Evolutionary conservation across 2,797 vertebrate genomes (phyloP).

Genomic region (Semaprochilodus insignis): DNA sequence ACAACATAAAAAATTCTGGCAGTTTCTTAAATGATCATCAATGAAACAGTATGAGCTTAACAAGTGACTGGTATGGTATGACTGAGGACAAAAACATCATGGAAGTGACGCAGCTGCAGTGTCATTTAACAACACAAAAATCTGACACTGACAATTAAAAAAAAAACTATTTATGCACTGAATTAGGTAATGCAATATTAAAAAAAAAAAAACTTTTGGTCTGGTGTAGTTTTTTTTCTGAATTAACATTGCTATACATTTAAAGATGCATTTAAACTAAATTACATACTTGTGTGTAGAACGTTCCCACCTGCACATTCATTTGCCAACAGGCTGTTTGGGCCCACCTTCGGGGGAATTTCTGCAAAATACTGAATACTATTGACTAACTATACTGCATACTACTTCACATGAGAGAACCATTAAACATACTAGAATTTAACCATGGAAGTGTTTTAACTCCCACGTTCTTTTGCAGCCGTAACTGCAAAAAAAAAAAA

Average conservation of each 20-base stretch:
- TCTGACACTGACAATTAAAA: conserved; percentile 21
- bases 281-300: conserved; percentile 11
- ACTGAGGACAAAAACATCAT: conserved; percentile 22
- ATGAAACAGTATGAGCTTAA: conserved; percentile 56
- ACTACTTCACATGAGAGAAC: conserved; percentile 12
- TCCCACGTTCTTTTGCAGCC: background rate
- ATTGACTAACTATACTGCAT: background rate
- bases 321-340: conserved; percentile 1
- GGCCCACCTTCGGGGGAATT: conserved; percentile 4
- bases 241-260: conserved; percentile 5
- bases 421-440: conserved; percentile 8
- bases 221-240: conserved; percentile 43
- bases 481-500: too few species aligned
- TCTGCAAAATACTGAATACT: conserved; percentile 31
- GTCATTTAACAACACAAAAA: conserved; percentile 31
- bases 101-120: conserved; percentile 34
- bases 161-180: conserved; percentile 50
- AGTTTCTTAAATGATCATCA: conserved; percentile 41
- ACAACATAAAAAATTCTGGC: background rate
- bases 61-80: conserved; percentile 63
- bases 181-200: conserved; percentile 29
- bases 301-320: conserved; percentile 10
- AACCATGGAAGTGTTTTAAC: background rate
- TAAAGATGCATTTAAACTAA: background rate
- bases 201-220: conserved; percentile 46